Percentiles rank a stretch among this genome's conserved stretches.
Evolutionary conservation across 2,888 invertebrate species (phyloP).

Genomic region (Platycheirus rosarum): DNA sequence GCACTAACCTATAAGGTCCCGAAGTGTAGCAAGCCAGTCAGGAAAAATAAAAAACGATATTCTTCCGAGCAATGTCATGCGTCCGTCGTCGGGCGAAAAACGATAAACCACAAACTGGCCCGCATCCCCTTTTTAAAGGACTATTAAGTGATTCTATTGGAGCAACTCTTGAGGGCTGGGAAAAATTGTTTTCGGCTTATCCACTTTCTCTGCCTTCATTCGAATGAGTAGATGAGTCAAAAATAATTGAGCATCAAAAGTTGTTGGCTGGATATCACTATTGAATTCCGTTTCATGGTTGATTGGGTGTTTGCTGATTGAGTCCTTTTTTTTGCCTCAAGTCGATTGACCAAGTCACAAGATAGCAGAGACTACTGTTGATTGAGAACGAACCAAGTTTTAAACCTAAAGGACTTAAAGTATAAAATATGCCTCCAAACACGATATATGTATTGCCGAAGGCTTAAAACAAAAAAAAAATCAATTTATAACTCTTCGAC

Average conservation of each 20-base stretch:
- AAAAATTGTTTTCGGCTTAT: slow-evolving; percentile 49
- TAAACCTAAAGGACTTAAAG: too few species aligned
- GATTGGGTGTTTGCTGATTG: too few species aligned
- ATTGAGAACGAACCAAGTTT: too few species aligned
- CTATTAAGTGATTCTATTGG: slow-evolving; percentile 50
- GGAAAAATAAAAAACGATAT: neutral
- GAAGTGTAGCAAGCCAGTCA: neutral
- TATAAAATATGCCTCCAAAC: too few species aligned
- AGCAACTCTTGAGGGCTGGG: slow-evolving; percentile 57
- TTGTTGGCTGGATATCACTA: slow-evolving; percentile 18
- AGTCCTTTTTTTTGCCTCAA: too few species aligned
- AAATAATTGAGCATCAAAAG: slow-evolving; percentile 67
- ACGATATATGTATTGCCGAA: too few species aligned
- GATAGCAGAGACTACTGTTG: too few species aligned
- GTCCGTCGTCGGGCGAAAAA: neutral
- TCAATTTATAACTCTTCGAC: too few species aligned
- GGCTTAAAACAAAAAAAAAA: too few species aligned
- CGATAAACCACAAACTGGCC: slow-evolving; percentile 32
- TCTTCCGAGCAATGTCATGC: neutral
- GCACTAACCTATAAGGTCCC: neutral
- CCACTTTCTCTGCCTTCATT: slow-evolving; percentile 29
- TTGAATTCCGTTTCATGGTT: slow-evolving; percentile 23
- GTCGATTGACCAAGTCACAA: too few species aligned
- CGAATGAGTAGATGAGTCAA: slow-evolving; percentile 57
- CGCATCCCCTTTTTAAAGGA: neutral